A percentile compares a stretch with the other conserved stretches of the same genome.
Conservation (phyloP, 1,140 invertebrate genomes). For the Eriocheir sinensis region DNA sequence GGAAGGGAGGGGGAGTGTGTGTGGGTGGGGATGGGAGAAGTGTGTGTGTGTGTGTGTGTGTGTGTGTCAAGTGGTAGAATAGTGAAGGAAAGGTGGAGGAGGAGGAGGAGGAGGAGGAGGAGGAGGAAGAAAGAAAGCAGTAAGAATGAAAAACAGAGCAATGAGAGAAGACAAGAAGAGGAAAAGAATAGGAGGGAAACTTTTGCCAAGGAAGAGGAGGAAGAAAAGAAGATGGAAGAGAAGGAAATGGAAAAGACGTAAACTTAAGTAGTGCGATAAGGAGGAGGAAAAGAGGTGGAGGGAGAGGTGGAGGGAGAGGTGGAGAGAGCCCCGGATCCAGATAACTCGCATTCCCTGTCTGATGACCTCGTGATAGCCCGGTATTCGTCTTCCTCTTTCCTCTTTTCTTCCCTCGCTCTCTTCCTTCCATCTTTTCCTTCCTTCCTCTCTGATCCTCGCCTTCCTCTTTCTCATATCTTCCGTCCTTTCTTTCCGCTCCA, state of each 20-base stretch:
- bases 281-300: background rate
- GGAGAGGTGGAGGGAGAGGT: background rate
- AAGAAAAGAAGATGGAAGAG: background rate
- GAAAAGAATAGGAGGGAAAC: no score
- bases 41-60: conserved; percentile 22
- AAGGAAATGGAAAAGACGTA: background rate
- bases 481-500: background rate
- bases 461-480: background rate
- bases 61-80: background rate
- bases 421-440: no score
- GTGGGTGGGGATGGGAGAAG: no score
- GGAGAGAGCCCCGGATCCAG: background rate
- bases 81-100: no score
- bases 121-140: no score
- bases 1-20: no score
- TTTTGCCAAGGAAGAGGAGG: no score
- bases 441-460: no score
- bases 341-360: background rate
- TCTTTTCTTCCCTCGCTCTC: background rate
- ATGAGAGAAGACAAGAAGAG: background rate
- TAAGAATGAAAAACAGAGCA: no score
- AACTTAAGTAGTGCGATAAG: background rate
- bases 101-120: no score
- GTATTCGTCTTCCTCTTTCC: background rate
- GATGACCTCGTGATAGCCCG: background rate